Evolutionary conservation across 2,888 invertebrate species (phyloP), one percentile per base, ranked within the genome.

Genomic region (Hirtodrosophila alboralis): DNA sequence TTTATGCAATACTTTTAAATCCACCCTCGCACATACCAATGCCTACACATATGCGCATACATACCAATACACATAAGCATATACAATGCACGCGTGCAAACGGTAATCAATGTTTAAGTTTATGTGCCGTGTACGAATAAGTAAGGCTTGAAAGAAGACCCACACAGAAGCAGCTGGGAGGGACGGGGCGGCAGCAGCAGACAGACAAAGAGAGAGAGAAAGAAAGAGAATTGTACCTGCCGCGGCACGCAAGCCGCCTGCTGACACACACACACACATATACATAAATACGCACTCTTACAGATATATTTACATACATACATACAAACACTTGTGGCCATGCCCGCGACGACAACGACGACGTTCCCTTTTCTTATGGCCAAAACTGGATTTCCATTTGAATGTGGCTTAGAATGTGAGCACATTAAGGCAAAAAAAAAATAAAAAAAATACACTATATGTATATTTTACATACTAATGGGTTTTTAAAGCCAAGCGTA

Each of bases 291-390:
- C 21, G 28, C 28, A 44, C 16, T 26, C 18, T 18, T 3, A 18
- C 18, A 18, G 18, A n/a, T n/a, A n/a, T n/a, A n/a, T n/a, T n/a
- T n/a, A n/a, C n/a, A n/a, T n/a, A n/a, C n/a, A n/a, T 10, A 27
- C 26, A 37, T 27, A 48, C 18, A 47, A 12, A 21, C 43, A 30
- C 28, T 14, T 45, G 33, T 45, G 64, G 37, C 38, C 44, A 62
- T 54, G 48, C 54, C 62, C 63, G 62, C 59, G 38, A 36, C 31
- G 18, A 43, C 31, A 14, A 43, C 47, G 27, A 28, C 75, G 79
- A 79, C 76, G 79, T 76, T 76, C 79, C 79, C 83, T 83, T 76
- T 72, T 74, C 78, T 76, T 85, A 79, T 83, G 76, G 76, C 86
- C 78, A 85, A 78, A 78, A 78, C 78, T 78, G 84, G 78, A 85